Evolutionary conservation across 2,888 invertebrate genomes (phyloP).

Genomic region (Polydrusus cervinus): DNA sequence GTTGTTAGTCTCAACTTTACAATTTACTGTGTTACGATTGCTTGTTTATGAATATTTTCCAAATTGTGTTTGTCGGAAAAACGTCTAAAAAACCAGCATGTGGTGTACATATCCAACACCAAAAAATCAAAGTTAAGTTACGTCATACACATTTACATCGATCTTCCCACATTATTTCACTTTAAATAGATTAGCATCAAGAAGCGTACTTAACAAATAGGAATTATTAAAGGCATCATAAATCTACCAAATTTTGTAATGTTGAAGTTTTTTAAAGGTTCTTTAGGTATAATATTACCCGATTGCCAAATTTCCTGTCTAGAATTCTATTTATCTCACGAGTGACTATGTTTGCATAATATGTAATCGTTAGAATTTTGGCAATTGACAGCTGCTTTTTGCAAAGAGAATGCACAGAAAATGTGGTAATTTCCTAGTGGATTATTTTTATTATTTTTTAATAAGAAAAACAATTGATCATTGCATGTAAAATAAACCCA

Average conservation of each 20-base stretch:
- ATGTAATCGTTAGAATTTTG: background rate
- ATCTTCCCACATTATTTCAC: slow-evolving; percentile 44
- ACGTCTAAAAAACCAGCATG: too few relatives aligned
- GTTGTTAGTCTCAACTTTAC: too few relatives aligned
- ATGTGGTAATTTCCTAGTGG: too few relatives aligned
- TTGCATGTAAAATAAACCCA: too few relatives aligned
- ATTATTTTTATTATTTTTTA: too few relatives aligned
- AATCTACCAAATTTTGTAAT: slow-evolving; percentile 43
- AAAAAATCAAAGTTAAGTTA: background rate
- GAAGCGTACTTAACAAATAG: slow-evolving; percentile 24
- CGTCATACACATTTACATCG: background rate
- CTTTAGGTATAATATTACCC: slow-evolving; percentile 17
- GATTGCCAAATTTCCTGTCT: slow-evolving; percentile 29
- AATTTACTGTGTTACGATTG: too few relatives aligned
- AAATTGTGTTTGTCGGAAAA: too few relatives aligned
- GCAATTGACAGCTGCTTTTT: background rate
- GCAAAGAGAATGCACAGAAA: background rate
- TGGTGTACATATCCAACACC: background rate
- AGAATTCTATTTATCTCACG: slow-evolving; percentile 30
- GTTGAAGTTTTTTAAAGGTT: slow-evolving; percentile 23
- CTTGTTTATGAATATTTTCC: too few relatives aligned
- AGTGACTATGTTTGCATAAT: background rate
- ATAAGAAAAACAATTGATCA: too few relatives aligned
- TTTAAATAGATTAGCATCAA: slow-evolving; percentile 35
- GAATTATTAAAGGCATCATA: slow-evolving; percentile 43